phyloP scores from a whole-genome alignment of 2,113 vertebrate genomes.

The Ictalurus punctatus region DNA sequence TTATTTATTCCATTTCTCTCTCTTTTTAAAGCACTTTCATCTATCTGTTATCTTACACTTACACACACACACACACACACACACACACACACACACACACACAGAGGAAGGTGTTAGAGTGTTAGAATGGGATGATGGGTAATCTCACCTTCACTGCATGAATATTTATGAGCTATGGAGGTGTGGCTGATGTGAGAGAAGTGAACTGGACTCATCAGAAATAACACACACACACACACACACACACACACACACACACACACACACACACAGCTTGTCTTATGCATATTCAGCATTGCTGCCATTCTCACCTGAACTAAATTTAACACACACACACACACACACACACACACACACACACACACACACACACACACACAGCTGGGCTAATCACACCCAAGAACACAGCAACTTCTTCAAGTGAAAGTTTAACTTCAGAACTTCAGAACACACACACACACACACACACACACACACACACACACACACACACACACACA shows the following conservation, averaged over 20 bases:
- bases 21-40: not conserved
- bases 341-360: too few species aligned
- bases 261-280: conserved; percentile 2
- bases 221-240: not conserved
- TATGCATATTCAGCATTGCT: not conserved
- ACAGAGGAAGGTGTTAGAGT: conserved; percentile 20
- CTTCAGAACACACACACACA: not conserved
- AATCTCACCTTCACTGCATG: conserved; percentile 35
- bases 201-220: not conserved
- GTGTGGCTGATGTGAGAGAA: conserved; percentile 12
- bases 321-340: conserved; percentile 7
- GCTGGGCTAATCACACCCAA: not conserved
- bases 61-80: not conserved
- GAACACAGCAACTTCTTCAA: not conserved
- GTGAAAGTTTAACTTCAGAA: not conserved
- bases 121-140: conserved; percentile 39
- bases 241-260: conserved; percentile 10
- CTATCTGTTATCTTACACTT: not conserved
- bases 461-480: conserved; percentile 20
- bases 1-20: conserved; percentile 16
- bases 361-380: not conserved
- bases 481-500: not conserved
- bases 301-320: conserved; percentile 22
- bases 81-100: conserved; percentile 26
- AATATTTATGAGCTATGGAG: conserved; percentile 41